These are phyloP conservation scores for Balearica regulorum DNA, from an alignment of 2,797 vertebrate genomes.

Conservation along the genomic window DNA sequence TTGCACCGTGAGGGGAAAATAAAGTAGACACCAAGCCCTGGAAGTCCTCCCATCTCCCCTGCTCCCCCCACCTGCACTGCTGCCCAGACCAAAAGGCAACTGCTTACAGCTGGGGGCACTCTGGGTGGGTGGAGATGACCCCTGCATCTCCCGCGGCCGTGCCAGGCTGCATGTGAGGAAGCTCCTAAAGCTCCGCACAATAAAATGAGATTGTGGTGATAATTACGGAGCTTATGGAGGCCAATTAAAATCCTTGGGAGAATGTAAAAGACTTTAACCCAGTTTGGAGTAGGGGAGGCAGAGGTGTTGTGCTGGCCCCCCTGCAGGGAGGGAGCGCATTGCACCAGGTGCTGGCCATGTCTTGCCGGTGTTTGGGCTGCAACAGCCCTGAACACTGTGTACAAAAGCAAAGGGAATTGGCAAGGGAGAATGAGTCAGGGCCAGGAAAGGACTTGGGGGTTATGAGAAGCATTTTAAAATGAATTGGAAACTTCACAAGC, in stretches of 20 bases:
- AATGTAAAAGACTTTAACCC: neutral
- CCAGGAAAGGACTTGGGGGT: neutral
- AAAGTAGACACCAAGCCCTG: neutral
- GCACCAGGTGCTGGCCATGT: neutral
- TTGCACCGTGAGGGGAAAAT: neutral
- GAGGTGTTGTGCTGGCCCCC: neutral
- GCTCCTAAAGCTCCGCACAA: neutral
- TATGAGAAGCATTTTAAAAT: neutral
- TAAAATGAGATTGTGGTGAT: neutral
- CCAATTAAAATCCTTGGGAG: neutral
- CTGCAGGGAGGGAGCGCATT: accelerated
- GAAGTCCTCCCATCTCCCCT: neutral
- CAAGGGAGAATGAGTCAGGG: neutral
- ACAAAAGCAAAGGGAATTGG: neutral
- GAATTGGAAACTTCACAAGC: neutral
- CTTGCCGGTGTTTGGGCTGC: neutral
- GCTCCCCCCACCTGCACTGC: neutral
- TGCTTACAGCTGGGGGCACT: neutral
- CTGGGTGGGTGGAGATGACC: neutral
- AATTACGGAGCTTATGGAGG: neutral
- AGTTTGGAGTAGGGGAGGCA: neutral
- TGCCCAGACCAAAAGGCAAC: neutral
- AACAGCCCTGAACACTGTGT: neutral
- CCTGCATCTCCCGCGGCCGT: accelerated
- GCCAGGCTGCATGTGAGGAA: neutral